A percentile compares a stretch with the other conserved stretches of the same genome.
These are phyloP conservation scores for Ptychodera flava DNA, from an alignment of 35 echinoderm and acorn worm genomes.

Conservation along the genomic window DNA sequence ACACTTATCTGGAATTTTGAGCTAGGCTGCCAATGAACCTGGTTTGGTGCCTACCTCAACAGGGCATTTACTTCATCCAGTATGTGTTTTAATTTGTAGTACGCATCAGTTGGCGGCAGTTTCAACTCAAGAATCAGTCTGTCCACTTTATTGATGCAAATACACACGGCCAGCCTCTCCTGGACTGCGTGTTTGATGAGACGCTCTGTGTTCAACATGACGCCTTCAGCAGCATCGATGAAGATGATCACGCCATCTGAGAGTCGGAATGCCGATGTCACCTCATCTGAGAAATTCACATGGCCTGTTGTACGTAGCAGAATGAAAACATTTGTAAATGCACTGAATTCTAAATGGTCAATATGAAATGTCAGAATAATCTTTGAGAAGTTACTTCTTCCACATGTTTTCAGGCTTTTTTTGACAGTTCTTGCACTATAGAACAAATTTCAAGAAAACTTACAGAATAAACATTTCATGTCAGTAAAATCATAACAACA, in stretches of 20 bases:
- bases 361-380: too few relatives aligned
- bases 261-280: slow-evolving; percentile 70
- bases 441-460: background rate
- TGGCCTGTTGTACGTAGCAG: slow-evolving; percentile 74
- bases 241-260: slow-evolving; percentile 90
- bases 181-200: slow-evolving; percentile 95
- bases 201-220: slow-evolving; percentile 96
- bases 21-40: too few relatives aligned
- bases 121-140: slow-evolving; percentile 85
- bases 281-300: slow-evolving; percentile 96
- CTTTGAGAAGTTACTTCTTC: too few relatives aligned
- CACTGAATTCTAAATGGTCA: too few relatives aligned
- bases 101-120: slow-evolving; percentile 85
- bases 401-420: too few relatives aligned
- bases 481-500: background rate
- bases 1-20: too few relatives aligned
- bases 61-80: slow-evolving; percentile 87
- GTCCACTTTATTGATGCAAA: slow-evolving; percentile 97
- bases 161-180: slow-evolving; percentile 70
- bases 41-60: slow-evolving; percentile 72
- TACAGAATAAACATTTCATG: background rate
- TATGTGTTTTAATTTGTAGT: slow-evolving; percentile 95
- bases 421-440: too few relatives aligned
- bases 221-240: slow-evolving; percentile 84
- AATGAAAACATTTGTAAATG: too few relatives aligned